A percentile compares a stretch with the other conserved stretches of the same genome.
Conservation (phyloP, 1,140 invertebrate genomes). For the Phymorhynchus buccinoides region DNA sequence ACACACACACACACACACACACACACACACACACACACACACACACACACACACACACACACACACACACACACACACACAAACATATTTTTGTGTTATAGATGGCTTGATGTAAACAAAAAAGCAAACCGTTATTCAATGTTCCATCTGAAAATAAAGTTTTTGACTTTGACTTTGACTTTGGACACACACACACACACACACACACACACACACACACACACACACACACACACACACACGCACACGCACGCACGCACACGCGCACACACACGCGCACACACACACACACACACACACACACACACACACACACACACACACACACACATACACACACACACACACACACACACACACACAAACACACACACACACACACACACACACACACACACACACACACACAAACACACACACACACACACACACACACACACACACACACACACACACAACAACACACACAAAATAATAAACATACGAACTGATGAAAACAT, state of each 20-base stretch:
- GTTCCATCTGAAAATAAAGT: too few relatives aligned
- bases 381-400: neutral
- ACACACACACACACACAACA: neutral
- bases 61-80: too few relatives aligned
- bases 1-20: too few relatives aligned
- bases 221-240: conserved; percentile 7
- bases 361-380: neutral
- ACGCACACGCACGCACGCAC: neutral
- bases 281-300: neutral
- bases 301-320: neutral
- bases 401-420: neutral
- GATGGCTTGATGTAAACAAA: too few relatives aligned
- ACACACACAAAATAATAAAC: neutral
- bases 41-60: too few relatives aligned
- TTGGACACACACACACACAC: too few relatives aligned
- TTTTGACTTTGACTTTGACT: too few relatives aligned
- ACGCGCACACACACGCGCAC: neutral
- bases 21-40: too few relatives aligned
- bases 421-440: neutral
- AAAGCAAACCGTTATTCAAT: too few relatives aligned
- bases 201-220: neutral
- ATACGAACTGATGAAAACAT: neutral
- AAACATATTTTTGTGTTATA: too few relatives aligned
- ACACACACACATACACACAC: neutral
- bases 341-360: conserved; percentile 10